phyloP scores from a whole-genome alignment of 2,888 invertebrate species.

The Plebejus anna region DNA sequence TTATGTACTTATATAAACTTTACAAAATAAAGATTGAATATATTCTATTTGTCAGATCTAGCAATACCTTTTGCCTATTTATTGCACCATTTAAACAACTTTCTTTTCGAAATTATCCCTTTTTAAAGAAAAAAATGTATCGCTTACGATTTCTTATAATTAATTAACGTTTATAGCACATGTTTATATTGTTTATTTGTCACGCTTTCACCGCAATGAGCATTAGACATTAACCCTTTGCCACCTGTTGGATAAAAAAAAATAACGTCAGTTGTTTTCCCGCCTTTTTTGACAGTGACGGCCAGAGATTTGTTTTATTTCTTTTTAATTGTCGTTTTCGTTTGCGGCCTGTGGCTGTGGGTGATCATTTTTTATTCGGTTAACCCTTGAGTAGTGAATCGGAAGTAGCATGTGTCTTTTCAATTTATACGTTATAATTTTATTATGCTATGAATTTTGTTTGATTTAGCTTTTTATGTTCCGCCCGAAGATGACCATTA shows the following conservation, averaged over 20 bases:
- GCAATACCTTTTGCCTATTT: background rate
- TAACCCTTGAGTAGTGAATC: constrained; percentile 66
- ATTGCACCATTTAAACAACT: background rate
- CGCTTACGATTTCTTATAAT: constrained; percentile 74
- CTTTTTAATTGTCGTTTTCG: constrained; percentile 75
- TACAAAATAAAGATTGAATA: background rate
- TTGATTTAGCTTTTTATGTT: constrained; percentile 35
- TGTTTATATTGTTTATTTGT: constrained; percentile 70
- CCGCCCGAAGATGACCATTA: constrained; percentile 29
- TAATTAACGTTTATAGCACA: constrained; percentile 73
- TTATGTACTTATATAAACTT: background rate
- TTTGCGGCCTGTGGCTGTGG: constrained; percentile 44
- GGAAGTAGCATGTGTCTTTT: constrained; percentile 75
- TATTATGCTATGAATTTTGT: constrained; percentile 46
- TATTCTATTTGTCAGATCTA: no score
- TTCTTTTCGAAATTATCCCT: background rate
- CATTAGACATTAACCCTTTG: constrained; percentile 58
- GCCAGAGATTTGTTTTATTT: constrained; percentile 77
- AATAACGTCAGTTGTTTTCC: constrained; percentile 72
- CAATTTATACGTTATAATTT: constrained; percentile 65
- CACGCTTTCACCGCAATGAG: constrained; percentile 71
- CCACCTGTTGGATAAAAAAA: constrained; percentile 64
- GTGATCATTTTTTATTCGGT: constrained; percentile 57
- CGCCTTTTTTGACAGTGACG: constrained; percentile 52
- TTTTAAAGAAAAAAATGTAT: background rate